phyloP scores from a whole-genome alignment of 2,888 invertebrate species.

The Fissipunctia ypsillon region DNA sequence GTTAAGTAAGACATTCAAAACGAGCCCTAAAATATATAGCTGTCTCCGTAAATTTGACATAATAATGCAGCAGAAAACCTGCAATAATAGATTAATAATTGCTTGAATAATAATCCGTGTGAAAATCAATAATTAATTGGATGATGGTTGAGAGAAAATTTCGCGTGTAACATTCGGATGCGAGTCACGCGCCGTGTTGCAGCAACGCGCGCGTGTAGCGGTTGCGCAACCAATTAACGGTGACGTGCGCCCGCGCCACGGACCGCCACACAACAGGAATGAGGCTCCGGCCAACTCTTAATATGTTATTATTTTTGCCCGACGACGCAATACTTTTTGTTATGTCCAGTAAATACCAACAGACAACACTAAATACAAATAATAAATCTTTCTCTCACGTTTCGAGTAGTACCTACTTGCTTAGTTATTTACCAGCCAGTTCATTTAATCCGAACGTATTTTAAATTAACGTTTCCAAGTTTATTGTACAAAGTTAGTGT shows the following conservation, averaged over 20 bases:
- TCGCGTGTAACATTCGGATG: constrained; percentile 63
- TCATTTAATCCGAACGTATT: constrained; percentile 65
- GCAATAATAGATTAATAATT: constrained; percentile 17
- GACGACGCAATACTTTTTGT: constrained; percentile 58
- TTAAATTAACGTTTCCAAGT: constrained; percentile 80
- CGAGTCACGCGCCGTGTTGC: constrained; percentile 75
- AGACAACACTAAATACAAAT: constrained; percentile 56
- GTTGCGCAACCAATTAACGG: constrained; percentile 85
- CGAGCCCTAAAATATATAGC: constrained; percentile 24
- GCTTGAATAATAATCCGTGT: constrained; percentile 56
- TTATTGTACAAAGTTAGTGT: constrained; percentile 73
- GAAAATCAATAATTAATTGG: constrained; percentile 58
- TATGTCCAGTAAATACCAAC: constrained; percentile 37
- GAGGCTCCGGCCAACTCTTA: constrained; percentile 75
- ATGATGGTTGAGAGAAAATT: constrained; percentile 34
- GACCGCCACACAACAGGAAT: constrained; percentile 82
- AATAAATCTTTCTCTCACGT: constrained; percentile 57
- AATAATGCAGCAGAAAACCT: constrained; percentile 58
- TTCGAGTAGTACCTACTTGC: constrained; percentile 21
- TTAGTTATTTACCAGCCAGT: constrained; percentile 23
- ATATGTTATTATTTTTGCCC: constrained; percentile 68
- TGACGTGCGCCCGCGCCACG: constrained; percentile 73
- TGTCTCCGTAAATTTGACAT: constrained; percentile 60
- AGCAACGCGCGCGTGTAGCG: constrained; percentile 73
- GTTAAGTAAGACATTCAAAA: constrained; percentile 20